phyloP scores from a whole-genome alignment of 2,113 vertebrate species.

The Melanocharis versteri region DNA sequence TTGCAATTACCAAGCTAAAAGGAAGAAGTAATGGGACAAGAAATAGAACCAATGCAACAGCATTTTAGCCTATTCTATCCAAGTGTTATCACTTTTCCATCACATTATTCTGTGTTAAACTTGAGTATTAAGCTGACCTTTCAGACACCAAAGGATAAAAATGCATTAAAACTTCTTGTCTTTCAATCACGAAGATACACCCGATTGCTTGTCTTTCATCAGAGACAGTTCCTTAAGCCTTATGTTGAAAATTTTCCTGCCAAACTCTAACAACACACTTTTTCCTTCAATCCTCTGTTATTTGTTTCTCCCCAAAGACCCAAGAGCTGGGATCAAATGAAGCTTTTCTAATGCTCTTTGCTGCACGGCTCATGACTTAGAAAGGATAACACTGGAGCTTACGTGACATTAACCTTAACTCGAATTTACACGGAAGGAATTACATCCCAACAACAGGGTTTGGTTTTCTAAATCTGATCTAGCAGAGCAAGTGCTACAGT shows the following conservation, averaged over 20 bases:
- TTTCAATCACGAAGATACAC: neutral
- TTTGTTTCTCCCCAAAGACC: slow-evolving; percentile 42
- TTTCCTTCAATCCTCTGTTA: slow-evolving; percentile 16
- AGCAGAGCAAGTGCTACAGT: neutral
- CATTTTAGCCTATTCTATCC: neutral
- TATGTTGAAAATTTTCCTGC: neutral
- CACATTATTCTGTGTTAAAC: neutral
- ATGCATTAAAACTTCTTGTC: neutral
- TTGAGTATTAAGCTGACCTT: neutral
- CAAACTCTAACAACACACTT: neutral
- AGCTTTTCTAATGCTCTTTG: slow-evolving; percentile 9
- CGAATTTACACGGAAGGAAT: slow-evolving; percentile 14
- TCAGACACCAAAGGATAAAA: neutral
- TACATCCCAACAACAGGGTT: neutral
- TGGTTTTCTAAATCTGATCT: neutral
- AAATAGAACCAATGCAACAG: neutral
- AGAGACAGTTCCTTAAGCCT: neutral
- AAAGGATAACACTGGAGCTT: slow-evolving; percentile 19
- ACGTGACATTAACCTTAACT: slow-evolving; percentile 35
- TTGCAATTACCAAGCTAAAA: neutral
- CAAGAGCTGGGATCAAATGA: slow-evolving; percentile 25
- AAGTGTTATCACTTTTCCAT: neutral
- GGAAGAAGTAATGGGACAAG: neutral
- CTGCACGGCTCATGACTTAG: neutral
- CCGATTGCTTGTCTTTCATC: neutral